Conservation (phyloP, 2,888 invertebrate species). For the Perdita meconis region DNA sequence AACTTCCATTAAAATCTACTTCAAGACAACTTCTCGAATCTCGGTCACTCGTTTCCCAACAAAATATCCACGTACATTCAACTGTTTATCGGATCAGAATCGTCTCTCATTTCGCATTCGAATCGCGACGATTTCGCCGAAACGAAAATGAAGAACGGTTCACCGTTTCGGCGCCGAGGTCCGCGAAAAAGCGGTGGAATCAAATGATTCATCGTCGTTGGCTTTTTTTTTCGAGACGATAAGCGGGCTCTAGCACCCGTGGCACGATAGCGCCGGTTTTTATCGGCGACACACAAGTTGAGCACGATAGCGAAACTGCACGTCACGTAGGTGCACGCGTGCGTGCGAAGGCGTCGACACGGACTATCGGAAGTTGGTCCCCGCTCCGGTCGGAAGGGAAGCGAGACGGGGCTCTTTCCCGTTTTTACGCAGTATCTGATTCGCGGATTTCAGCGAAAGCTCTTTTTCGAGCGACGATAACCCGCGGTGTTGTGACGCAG, state of each 20-base stretch:
- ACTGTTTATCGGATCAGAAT: background rate
- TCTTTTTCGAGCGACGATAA: background rate
- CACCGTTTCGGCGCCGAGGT: background rate
- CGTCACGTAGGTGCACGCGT: background rate
- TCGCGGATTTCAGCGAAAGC: too few species aligned
- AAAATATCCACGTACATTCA: background rate
- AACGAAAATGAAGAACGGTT: background rate
- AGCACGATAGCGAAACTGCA: constrained; percentile 22
- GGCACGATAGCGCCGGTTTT: constrained; percentile 49
- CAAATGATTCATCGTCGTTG: constrained; percentile 40
- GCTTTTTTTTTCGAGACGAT: constrained; percentile 44
- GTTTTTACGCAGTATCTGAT: background rate
- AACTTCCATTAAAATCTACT: background rate
- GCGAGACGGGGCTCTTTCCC: background rate
- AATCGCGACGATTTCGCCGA: background rate
- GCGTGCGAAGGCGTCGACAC: background rate
- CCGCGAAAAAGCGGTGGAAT: constrained; percentile 27
- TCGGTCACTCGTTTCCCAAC: too few species aligned
- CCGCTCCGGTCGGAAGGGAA: background rate
- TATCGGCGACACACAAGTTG: constrained; percentile 38
- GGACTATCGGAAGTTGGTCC: background rate
- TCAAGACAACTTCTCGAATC: background rate
- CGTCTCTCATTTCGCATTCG: background rate
- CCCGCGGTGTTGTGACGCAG: background rate
- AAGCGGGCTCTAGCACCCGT: constrained; percentile 40